Base-by-base conservation (phyloP, 2,113 vertebrate genomes). In the Xenopus borealis region DNA sequence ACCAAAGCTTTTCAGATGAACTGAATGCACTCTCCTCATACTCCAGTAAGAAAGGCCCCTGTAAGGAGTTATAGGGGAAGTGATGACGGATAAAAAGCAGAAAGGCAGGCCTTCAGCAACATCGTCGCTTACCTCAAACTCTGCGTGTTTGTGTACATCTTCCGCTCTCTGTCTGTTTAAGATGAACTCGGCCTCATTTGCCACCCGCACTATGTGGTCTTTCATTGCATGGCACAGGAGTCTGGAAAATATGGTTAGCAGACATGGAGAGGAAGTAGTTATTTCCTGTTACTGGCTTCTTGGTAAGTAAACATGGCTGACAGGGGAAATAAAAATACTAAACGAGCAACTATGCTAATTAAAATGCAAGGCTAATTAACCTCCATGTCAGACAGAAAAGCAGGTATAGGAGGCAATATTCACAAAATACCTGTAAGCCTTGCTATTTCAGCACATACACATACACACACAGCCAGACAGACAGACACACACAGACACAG, bases 101-200 rank as follows among this genome's bases (percentile, higher is more conserved):
- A 84, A 79, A 80, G 81, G n/a, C 40, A 80, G 50, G 65, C 7
- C 70, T 70, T 20, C 53, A 64, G 9, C 47, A 70, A 17, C 6
- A 57, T 20, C 14, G 58, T 73, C 62, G 50, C 89, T 87, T 91
- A 99, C 97, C 97, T 99, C 96, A 79, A 98, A 99, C 80, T 98
- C 96, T 0, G 96, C 95, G 0, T 99, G 97, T 68, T 98, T 98
- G 88, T 99, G 97, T 30, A 98, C 97, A 55, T 99, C 97, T 81
- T 99, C 97, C 0, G 97, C 97, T 79, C 96, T 89, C 88, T 99
- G 97, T 79, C 97, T 85, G 85, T 98, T 98, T 81, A 99, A 91
- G 86, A 99, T 99, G 83, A 99, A 99, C 83, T 99, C 96, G 0
- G 97, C 97, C 83, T 99, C 97, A 62, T 99, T 99, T 73, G 97